A percentile compares a stretch with the other conserved stretches of the same genome.
These are phyloP conservation scores for Cephus pygmeus DNA, from an alignment of 2,888 invertebrate species.

Conservation along the genomic window DNA sequence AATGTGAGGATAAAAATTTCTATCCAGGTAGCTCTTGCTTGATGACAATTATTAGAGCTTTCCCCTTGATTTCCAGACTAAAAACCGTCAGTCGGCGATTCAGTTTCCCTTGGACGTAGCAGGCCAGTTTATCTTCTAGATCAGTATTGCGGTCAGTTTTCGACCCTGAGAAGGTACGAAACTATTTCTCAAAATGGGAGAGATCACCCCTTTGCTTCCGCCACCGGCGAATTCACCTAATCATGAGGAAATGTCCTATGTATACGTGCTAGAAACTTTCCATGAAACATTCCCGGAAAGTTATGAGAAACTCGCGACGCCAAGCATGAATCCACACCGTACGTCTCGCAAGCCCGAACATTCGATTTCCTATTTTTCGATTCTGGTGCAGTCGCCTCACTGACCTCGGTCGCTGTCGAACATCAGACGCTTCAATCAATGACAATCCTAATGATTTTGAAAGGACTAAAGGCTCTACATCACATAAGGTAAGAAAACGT, in stretches of 20 bases:
- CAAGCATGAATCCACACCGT: neutral
- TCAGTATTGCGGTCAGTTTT: neutral
- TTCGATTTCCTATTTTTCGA: neutral
- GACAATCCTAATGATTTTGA: too few relatives aligned
- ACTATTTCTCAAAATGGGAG: neutral
- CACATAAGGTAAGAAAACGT: too few relatives aligned
- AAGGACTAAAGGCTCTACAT: too few relatives aligned
- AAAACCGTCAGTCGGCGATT: neutral
- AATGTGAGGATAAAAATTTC: neutral
- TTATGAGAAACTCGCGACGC: neutral
- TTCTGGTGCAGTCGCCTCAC: neutral
- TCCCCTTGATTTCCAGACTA: neutral
- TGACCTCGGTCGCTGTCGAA: neutral
- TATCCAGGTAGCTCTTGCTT: neutral
- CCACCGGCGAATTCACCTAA: neutral
- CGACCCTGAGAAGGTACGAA: neutral
- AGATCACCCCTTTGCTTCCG: neutral
- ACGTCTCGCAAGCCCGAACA: neutral
- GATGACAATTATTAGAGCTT: neutral
- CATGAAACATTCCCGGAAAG: neutral
- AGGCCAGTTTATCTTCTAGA: neutral
- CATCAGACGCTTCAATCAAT: neutral
- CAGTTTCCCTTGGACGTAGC: neutral
- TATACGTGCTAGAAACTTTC: neutral
- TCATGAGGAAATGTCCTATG: neutral